Conservation (phyloP, 2,113 vertebrate species). For the Sapayoa aenigma region DNA sequence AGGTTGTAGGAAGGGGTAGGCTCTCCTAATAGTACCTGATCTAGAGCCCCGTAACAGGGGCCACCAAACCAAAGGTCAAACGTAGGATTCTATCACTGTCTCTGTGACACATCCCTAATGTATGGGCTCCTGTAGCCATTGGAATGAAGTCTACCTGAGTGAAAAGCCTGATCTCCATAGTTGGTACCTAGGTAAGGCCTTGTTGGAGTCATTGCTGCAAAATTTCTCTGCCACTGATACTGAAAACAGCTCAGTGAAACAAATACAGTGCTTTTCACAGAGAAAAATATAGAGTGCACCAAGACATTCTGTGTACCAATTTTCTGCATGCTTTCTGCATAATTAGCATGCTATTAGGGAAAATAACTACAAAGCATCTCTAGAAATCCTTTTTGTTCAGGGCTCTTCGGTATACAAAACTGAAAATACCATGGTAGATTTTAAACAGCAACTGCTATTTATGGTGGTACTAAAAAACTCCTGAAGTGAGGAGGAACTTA, state of each 20-base stretch:
- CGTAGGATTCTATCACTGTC: accelerated
- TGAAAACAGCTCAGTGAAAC: background rate
- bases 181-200: background rate
- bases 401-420: background rate
- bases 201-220: background rate
- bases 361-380: background rate
- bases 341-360: slow-evolving; percentile 9
- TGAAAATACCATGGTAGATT: background rate
- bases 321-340: background rate
- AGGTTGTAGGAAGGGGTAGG: background rate
- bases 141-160: background rate
- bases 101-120: background rate
- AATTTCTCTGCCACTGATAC: background rate
- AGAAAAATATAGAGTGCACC: background rate
- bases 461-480: background rate
- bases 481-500: background rate
- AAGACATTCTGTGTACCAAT: background rate
- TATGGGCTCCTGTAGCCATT: background rate
- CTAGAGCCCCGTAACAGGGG: accelerated
- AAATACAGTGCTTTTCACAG: background rate
- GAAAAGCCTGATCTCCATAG: background rate
- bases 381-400: background rate
- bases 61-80: background rate
- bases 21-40: background rate
- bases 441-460: slow-evolving; percentile 17